Base-by-base conservation (phyloP, 2,113 vertebrate species). In the Daphoenositta chrysoptera region DNA sequence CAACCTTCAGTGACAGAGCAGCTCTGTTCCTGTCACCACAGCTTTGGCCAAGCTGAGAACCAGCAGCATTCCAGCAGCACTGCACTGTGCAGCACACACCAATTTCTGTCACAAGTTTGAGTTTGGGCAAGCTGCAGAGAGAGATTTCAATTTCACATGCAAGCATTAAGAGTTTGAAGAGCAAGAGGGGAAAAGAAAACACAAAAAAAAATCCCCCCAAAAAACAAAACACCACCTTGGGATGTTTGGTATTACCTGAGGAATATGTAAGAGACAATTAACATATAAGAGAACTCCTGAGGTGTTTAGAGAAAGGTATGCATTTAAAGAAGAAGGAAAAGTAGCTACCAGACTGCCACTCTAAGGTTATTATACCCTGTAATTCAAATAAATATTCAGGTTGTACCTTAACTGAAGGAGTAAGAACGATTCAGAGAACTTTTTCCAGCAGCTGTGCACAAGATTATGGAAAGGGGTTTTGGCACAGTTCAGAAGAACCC, bases 371-470 rank as follows among this genome's bases (percentile, higher is more conserved):
- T 80, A 75, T 2, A 82, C 48, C 35, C 42, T 39, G 45, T 79
- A 90, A 84, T 60, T 27, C 60, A 94, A 91, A 75, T 60, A 79
- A 78, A 80, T 77, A 61, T 33, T 83, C 65, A 79, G 44, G 63
- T n/a, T 93, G 31, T 45, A 73, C 27, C 42, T 78, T 78, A 92
- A 57, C 28, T 47, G 72, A 92, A 87, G 28, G 42, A 83, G 33
- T 48, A 75, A 40, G 37, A 84, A 71, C 35, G 56, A 91, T 68
- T 87, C 51, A 71, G 60, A 68, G 27, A 75, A 56, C 33, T 53
- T 91, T 87, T 87, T 42, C 81, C 61, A 82, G 89, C 72, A 96
- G 69, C 65, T 93, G 81, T 45, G 69, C 61, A 69, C 35, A 84
- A 87, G 61, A 87, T 68, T 79, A 89, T 14, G 13, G 77, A 90